Conservation (phyloP, 2,888 invertebrate species). For the Amorpha juglandis region DNA sequence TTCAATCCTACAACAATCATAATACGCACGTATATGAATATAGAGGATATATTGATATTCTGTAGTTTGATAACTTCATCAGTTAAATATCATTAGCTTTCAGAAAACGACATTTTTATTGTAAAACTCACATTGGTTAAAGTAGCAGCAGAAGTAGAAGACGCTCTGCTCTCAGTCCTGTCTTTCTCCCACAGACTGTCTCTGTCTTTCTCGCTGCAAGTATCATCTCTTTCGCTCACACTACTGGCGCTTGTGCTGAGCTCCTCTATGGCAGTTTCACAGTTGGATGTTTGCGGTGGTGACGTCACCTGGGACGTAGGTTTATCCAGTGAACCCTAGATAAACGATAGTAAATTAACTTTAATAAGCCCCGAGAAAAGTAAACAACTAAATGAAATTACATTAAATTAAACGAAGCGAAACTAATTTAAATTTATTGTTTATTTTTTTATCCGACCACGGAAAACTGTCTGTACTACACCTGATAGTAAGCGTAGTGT, state of each 20-base stretch:
- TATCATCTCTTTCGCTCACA: constrained; percentile 70
- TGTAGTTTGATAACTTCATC: too few species aligned
- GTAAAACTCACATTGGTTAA: constrained; percentile 85
- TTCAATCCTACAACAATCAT: too few species aligned
- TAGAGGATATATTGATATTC: too few species aligned
- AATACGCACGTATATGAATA: too few species aligned
- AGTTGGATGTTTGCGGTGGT: constrained; percentile 58
- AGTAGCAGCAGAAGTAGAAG: constrained; percentile 83
- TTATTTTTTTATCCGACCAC: too few species aligned
- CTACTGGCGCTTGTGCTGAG: constrained; percentile 71
- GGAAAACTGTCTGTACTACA: too few species aligned
- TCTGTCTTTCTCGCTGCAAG: constrained; percentile 73
- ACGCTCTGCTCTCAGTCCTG: constrained; percentile 72
- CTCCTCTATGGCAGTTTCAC: constrained; percentile 67
- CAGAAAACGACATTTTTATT: neutral
- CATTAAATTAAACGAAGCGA: too few species aligned
- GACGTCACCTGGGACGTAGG: constrained; percentile 47
- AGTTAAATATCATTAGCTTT: neutral
- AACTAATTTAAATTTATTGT: too few species aligned
- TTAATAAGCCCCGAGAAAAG: neutral
- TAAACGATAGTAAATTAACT: neutral
- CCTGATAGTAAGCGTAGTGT: too few species aligned
- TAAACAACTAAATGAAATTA: neutral
- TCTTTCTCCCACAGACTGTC: constrained; percentile 77
- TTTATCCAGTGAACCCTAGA: constrained; percentile 23